A percentile compares a stretch with the other conserved stretches of the same genome.
Evolutionary conservation across 2,888 invertebrate species (phyloP).

Genomic region (Ophonus ardosiacus): DNA sequence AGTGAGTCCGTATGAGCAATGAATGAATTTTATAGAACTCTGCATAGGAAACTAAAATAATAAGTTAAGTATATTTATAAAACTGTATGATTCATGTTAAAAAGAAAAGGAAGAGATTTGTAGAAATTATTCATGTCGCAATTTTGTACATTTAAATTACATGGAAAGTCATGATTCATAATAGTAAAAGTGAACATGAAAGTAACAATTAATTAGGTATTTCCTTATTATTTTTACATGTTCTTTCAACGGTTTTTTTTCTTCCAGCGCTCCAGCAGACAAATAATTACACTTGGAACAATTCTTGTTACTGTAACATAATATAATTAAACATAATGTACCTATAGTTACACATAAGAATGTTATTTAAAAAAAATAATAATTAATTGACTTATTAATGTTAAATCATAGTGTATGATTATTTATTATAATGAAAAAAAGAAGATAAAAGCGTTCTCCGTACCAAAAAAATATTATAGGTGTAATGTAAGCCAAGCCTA

Average conservation of each 20-base stretch:
- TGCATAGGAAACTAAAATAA: too few relatives aligned
- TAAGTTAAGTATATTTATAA: not conserved
- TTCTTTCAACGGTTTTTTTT: not conserved
- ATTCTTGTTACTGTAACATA: not conserved
- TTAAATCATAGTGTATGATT: too few relatives aligned
- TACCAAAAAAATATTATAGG: too few relatives aligned
- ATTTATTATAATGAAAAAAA: too few relatives aligned
- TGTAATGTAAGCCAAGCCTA: too few relatives aligned
- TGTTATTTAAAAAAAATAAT: too few relatives aligned
- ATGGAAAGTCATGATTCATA: slow-evolving; percentile 9
- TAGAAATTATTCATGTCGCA: not conserved
- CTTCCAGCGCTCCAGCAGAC: too few relatives aligned
- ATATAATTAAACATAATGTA: not conserved
- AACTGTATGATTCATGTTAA: not conserved
- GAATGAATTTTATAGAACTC: too few relatives aligned
- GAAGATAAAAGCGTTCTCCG: too few relatives aligned
- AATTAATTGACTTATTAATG: too few relatives aligned
- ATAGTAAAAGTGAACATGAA: slow-evolving; percentile 12
- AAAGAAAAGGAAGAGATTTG: not conserved
- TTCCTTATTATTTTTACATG: slow-evolving; percentile 15
- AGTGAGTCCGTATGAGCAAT: too few relatives aligned
- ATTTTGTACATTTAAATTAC: not conserved
- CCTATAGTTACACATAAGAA: too few relatives aligned
- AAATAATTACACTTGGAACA: not conserved
- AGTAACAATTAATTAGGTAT: slow-evolving; percentile 11